Conservation (phyloP, 2,113 vertebrate species). For the Pseudorasbora parva region DNA sequence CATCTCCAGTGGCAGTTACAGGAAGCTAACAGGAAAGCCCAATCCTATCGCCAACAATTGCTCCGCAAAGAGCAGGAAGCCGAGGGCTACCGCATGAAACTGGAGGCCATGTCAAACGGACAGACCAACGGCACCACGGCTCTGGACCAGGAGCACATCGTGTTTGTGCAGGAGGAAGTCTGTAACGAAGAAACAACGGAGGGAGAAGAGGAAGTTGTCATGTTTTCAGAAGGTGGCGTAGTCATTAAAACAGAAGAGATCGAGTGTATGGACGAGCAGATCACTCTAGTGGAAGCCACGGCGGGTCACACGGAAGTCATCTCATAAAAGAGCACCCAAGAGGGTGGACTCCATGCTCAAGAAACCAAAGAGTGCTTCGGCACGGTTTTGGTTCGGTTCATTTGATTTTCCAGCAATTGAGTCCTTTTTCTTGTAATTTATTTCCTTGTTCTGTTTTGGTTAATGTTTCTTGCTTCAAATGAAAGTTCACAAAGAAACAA, state of each 20-base stretch:
- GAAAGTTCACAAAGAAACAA: not conserved
- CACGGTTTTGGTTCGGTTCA: not conserved
- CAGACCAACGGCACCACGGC: slow-evolving; percentile 66
- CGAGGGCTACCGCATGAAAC: slow-evolving; percentile 79
- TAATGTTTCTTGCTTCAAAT: not conserved
- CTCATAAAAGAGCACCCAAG: slow-evolving; percentile 61
- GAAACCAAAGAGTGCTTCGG: slow-evolving; percentile 34
- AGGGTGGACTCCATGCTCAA: slow-evolving; percentile 23
- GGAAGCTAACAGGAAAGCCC: slow-evolving; percentile 84
- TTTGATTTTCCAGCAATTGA: slow-evolving; percentile 5
- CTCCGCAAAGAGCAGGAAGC: slow-evolving; percentile 87
- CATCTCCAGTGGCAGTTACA: slow-evolving; percentile 80
- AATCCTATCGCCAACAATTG: slow-evolving; percentile 86
- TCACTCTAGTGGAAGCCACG: slow-evolving; percentile 70
- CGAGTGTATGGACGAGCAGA: slow-evolving; percentile 61
- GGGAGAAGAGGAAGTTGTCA: slow-evolving; percentile 70
- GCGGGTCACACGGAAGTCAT: slow-evolving; percentile 63
- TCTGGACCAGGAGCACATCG: slow-evolving; percentile 65
- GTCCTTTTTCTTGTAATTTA: slow-evolving; percentile 36
- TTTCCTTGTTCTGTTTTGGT: slow-evolving; percentile 29
- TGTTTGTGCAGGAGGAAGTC: slow-evolving; percentile 64
- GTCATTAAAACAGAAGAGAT: slow-evolving; percentile 75
- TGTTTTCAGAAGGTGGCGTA: slow-evolving; percentile 75
- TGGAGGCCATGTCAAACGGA: slow-evolving; percentile 81
- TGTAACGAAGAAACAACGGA: slow-evolving; percentile 60